Evolutionary conservation across 2,113 vertebrate genomes (phyloP).

Genomic region (Apodemus sylvaticus): DNA sequence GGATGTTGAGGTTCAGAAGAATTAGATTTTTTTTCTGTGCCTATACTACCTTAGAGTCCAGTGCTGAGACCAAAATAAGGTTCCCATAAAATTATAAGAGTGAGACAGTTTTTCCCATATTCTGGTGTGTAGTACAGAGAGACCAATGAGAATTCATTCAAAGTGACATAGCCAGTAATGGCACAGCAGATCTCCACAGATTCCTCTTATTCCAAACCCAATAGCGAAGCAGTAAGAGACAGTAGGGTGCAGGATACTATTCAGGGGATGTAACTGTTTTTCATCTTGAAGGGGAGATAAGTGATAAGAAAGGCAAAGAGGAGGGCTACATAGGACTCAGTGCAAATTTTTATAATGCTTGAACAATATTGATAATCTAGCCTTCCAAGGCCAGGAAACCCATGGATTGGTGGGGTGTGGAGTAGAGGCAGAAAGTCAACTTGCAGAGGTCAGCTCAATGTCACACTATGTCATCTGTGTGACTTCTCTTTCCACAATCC

Average conservation of each 20-base stretch:
- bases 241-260: neutral
- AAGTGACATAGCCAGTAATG: neutral
- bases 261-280: neutral
- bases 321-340: neutral
- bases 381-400: neutral
- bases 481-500: neutral
- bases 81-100: neutral
- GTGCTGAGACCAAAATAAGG: neutral
- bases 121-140: neutral
- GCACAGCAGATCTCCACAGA: neutral
- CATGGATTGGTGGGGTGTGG: too few relatives aligned
- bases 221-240: neutral
- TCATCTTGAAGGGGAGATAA: neutral
- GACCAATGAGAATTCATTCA: neutral
- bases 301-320: neutral
- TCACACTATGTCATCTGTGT: fast-evolving
- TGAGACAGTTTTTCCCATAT: neutral
- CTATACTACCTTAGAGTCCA: neutral
- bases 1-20: neutral
- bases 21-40: neutral
- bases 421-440: neutral
- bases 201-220: neutral
- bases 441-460: neutral
- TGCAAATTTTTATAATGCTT: neutral
- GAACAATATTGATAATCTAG: neutral